Evolutionary conservation across 2,888 invertebrate species (phyloP).

Genomic region (Oasisia sp.): DNA sequence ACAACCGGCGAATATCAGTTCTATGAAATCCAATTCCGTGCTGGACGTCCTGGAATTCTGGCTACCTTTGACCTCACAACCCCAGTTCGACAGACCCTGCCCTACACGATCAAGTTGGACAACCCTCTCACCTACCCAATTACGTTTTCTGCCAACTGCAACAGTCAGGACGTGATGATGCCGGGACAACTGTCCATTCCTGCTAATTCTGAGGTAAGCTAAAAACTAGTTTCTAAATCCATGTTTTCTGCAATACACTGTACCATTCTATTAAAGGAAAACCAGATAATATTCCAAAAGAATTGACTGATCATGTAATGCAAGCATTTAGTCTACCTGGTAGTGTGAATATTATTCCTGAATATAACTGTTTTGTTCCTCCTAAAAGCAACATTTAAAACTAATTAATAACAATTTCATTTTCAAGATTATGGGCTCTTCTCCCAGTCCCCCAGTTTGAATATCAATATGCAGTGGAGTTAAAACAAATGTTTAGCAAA

Average conservation of each 20-base stretch:
- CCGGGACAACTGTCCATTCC: conserved; percentile 61
- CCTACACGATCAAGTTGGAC: conserved; percentile 59
- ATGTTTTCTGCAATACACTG: neutral
- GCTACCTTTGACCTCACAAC: conserved; percentile 59
- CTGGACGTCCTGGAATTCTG: conserved; percentile 58
- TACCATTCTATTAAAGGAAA: too few species aligned
- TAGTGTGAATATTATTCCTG: too few species aligned
- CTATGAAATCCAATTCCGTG: conserved; percentile 62
- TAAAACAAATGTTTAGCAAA: too few species aligned
- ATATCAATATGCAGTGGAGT: too few species aligned
- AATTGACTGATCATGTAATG: too few species aligned
- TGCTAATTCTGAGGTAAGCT: conserved; percentile 58
- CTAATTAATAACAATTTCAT: too few species aligned
- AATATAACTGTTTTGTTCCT: too few species aligned
- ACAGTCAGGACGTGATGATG: conserved; percentile 59
- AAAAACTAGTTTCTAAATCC: neutral
- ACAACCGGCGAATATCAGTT: conserved; percentile 63
- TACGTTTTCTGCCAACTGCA: conserved; percentile 58
- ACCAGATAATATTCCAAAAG: too few species aligned
- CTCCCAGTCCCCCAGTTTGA: too few species aligned
- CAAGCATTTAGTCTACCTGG: too few species aligned
- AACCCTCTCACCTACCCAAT: conserved; percentile 61
- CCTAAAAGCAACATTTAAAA: too few species aligned
- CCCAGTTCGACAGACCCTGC: conserved; percentile 61
- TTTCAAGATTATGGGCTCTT: too few species aligned